Base-by-base conservation (phyloP, 2,113 vertebrate genomes). In the Corythoichthys haematopterus region DNA sequence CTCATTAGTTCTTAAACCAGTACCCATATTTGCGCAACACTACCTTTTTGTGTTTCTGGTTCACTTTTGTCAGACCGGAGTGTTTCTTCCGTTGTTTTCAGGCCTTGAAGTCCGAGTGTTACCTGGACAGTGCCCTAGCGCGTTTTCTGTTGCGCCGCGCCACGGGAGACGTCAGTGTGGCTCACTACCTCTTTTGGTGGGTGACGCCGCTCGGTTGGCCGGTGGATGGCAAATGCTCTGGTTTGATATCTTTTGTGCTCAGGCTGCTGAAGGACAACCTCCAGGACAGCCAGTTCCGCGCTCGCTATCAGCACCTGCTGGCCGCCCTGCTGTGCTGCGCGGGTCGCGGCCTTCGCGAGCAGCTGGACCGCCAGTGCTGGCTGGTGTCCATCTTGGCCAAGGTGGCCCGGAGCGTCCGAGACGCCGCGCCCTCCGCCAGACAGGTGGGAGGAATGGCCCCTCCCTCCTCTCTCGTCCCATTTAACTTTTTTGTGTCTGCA, bases 101-200 rank as follows among this genome's bases (percentile, higher is more conserved):
- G 97, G 97, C 97, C 2, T 84, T 99, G 66, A 99, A 99, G 89
- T 97, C 97, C 0, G 97, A 99, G 83, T 98, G 97, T 76, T 99
- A 99, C 89, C 91, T 99, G 87, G 97, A 99, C 90, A 99, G 96
- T 43, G 94, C 96, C 0, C 83, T 99, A 83, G 95, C 98, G 66
- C 93, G 96, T 2, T 99, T 99, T 88, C 95, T 99, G 50, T 91
- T 99, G 52, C 94, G 95, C 45, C 83, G 97, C 83, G 95, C 96
- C 0, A 92, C 98, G 4, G 94, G 93, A 0, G 95, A 99, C 88
- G 51, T 98, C 20, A 92, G 94, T 61, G 88, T 98, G 53, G 96
- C 95, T 1, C 97, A 99, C 90, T 95, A 94, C 89, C 94, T 98
- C 70, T 99, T 98, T 92, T 98, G 97, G 97, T 98, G 84, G 85